Base-by-base conservation (phyloP, 2,113 vertebrate genomes). In the Telmatochromis sp. region DNA sequence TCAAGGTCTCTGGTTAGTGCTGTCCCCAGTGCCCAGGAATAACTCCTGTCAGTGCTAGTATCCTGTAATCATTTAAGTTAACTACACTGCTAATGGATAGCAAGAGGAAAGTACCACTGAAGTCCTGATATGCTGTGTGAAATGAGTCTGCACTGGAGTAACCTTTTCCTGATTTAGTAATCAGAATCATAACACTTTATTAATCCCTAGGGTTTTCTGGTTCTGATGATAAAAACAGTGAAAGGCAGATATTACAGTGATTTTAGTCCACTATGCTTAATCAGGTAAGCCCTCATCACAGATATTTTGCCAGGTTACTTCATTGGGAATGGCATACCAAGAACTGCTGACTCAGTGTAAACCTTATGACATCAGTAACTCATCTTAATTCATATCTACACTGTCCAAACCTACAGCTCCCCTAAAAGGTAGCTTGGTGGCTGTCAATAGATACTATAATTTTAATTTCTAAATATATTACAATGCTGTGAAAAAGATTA, bases 91-190 rank as follows among this genome's bases (percentile, higher is more conserved):
- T 23, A 9, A 60, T 53, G 47, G 40, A 84, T 65, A 26, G 49
- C n/a, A 37, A 37, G 35, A 5, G 54, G 80, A 58, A 68, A 80
- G 82, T 58, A 40, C 78, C 21, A 14, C 31, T 70, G 21, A 14
- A 82, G 63, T 87, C 17, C 75, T 54, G 75, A 28, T 37, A 37
- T 75, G 10, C 42, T 35, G n/a, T 40, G 35, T 89, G 58, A 89
- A 81, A 47, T 28, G 51, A 68, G 49, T 84, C 33, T 37, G 37
- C 49, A 37, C 81, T 28, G 26, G 21, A 80, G 55, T 93, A 89
- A 95, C 84, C 93, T 92, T 94, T 86, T 85, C 80, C 79, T 80
- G 86, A 49, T 89, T 35, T 81, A 45, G 70, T 45, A 60, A 60
- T 60, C 57, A 60, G 57, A 31, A 17, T 31, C 57, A 10, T 0